These are phyloP conservation scores for Eclectus roratus DNA, from an alignment of 2,113 vertebrate genomes.

Conservation along the genomic window DNA sequence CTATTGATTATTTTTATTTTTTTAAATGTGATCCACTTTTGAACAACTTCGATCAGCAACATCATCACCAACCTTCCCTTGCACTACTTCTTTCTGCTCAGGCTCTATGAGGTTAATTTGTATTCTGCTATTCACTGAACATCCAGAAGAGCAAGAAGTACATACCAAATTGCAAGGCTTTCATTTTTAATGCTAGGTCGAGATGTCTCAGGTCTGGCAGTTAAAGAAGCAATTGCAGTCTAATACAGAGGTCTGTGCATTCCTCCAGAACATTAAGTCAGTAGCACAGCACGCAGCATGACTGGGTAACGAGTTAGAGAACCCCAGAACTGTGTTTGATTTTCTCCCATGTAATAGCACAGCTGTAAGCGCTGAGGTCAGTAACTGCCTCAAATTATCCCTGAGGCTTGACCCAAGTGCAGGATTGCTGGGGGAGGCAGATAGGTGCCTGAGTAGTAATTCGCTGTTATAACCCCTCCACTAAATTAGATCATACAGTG, in stretches of 20 bases:
- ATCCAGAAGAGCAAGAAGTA: neutral
- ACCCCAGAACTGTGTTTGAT: neutral
- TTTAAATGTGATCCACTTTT: neutral
- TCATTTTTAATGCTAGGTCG: too few species aligned
- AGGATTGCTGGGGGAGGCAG: neutral
- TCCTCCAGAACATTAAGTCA: neutral
- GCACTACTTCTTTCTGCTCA: neutral
- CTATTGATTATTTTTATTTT: neutral
- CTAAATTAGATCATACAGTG: neutral
- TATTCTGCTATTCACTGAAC: neutral
- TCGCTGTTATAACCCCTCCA: neutral
- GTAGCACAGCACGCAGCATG: fast-evolving
- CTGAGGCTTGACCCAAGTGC: neutral
- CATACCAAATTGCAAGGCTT: neutral
- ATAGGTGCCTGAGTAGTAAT: neutral
- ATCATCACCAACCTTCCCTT: neutral
- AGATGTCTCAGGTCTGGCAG: neutral
- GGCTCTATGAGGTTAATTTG: neutral
- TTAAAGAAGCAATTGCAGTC: neutral
- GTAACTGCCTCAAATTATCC: neutral
- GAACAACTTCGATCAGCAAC: neutral
- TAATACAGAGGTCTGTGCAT: neutral
- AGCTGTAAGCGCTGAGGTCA: fast-evolving
- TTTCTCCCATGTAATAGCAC: fast-evolving
- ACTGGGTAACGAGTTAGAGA: neutral